Conservation (phyloP, 1,140 invertebrate genomes). For the Oreohelix idahoensis region DNA sequence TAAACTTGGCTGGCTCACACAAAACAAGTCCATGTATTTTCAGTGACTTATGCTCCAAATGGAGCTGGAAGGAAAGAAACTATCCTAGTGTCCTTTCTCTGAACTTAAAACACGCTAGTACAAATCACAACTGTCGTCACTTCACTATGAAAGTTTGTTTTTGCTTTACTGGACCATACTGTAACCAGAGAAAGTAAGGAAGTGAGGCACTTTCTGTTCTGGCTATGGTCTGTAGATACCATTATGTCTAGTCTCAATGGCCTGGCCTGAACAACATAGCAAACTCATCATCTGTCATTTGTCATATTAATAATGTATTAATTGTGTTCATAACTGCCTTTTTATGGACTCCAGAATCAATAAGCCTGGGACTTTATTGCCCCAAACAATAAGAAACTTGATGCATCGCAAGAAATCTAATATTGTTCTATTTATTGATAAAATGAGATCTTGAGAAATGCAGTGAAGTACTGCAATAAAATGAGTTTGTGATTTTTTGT, state of each 20-base stretch:
- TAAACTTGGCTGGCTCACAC: too few relatives aligned
- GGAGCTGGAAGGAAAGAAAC: too few relatives aligned
- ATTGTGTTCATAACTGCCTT: neutral
- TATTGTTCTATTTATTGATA: neutral
- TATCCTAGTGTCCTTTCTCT: too few relatives aligned
- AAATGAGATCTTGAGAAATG: neutral
- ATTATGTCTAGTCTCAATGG: neutral
- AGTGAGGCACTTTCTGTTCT: neutral
- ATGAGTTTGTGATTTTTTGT: too few relatives aligned
- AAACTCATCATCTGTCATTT: neutral
- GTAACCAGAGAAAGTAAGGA: neutral
- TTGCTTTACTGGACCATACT: too few relatives aligned
- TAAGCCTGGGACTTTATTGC: neutral
- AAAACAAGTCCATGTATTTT: too few relatives aligned
- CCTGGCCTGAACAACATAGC: neutral
- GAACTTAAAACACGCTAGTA: too few relatives aligned
- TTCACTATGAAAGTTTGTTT: too few relatives aligned
- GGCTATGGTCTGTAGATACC: neutral
- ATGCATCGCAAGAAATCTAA: neutral
- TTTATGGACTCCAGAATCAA: neutral
- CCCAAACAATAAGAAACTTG: neutral
- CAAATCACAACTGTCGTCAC: too few relatives aligned
- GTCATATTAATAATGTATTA: neutral
- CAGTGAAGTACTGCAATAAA: neutral
- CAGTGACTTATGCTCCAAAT: too few relatives aligned